These are phyloP conservation scores for Lutjanus argentimaculatus DNA, from an alignment of 2,797 vertebrate genomes.

Conservation along the genomic window DNA sequence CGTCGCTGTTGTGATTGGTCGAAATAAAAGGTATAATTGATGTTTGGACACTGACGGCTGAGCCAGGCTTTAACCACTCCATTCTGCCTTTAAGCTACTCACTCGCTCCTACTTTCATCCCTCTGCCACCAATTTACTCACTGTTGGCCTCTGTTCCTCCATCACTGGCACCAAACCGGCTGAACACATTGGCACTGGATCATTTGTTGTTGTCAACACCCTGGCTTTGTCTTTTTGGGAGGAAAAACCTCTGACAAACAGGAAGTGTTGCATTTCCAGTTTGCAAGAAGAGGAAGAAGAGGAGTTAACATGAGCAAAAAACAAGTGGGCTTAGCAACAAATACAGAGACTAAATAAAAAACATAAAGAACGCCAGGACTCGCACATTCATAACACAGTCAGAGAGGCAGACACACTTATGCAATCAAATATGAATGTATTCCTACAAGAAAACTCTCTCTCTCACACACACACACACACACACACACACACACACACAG, in stretches of 20 bases:
- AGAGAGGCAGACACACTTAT: conserved; percentile 25
- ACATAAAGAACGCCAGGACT: conserved; percentile 8
- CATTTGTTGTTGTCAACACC: conserved; percentile 19
- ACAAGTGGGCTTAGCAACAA: background rate
- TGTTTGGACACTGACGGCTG: background rate
- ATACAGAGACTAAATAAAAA: conserved; percentile 38
- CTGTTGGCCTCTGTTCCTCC: conserved; percentile 20
- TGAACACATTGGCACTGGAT: conserved; percentile 28
- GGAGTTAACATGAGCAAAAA: background rate
- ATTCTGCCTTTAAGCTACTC: conserved; percentile 18
- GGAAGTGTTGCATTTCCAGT: conserved; percentile 13
- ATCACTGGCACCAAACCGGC: conserved; percentile 41
- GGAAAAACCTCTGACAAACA: conserved; percentile 11
- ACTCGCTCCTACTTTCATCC: conserved; percentile 11
- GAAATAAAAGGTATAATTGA: conserved; percentile 2
- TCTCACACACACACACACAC: conserved; percentile 17
- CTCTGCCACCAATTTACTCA: conserved; percentile 30
- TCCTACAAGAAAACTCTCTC: conserved; percentile 11
- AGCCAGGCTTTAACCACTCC: conserved; percentile 5
- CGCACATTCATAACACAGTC: background rate
- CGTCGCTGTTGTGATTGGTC: background rate
- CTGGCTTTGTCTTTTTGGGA: background rate
- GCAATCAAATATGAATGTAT: conserved; percentile 53
- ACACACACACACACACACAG: conserved; percentile 23
- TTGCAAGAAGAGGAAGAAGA: background rate